Conservation (phyloP, 2,888 invertebrate genomes). For the Rugalucina vietnamica region DNA sequence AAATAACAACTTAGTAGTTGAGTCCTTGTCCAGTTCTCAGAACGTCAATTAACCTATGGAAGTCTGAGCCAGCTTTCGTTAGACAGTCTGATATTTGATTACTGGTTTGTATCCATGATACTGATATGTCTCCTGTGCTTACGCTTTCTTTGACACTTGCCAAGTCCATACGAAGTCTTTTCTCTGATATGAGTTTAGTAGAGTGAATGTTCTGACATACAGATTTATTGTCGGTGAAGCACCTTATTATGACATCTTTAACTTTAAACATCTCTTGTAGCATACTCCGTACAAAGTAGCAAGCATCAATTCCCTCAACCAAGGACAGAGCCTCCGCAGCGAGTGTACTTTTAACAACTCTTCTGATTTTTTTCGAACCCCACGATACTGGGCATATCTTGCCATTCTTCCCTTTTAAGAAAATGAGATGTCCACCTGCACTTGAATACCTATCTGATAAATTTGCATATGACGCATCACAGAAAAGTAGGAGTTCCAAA, state of each 20-base stretch:
- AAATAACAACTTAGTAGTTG: too few relatives aligned
- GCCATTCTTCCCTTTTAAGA: constrained; percentile 38
- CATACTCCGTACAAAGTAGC: constrained; percentile 43
- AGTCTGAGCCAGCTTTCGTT: too few relatives aligned
- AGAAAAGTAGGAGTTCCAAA: constrained; percentile 37
- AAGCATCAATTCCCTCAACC: constrained; percentile 49
- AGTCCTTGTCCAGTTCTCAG: too few relatives aligned
- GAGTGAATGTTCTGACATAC: constrained; percentile 55
- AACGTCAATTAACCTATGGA: too few relatives aligned
- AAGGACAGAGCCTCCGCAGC: constrained; percentile 56
- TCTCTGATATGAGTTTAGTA: constrained; percentile 52
- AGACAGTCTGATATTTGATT: constrained; percentile 45
- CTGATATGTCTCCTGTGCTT: constrained; percentile 23
- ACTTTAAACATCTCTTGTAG: constrained; percentile 43
- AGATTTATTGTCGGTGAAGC: constrained; percentile 50
- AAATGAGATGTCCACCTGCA: constrained; percentile 40
- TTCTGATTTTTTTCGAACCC: constrained; percentile 44
- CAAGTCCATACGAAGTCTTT: constrained; percentile 48
- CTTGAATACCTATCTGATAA: constrained; percentile 49
- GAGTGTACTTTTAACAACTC: constrained; percentile 58
- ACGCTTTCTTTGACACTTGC: constrained; percentile 54
- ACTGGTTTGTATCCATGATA: constrained; percentile 42
- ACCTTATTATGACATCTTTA: constrained; percentile 47
- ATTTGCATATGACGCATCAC: constrained; percentile 61
- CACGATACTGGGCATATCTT: constrained; percentile 39